Percentiles rank a stretch among this genome's conserved stretches.
These are phyloP conservation scores for Rissa tridactyla DNA, from an alignment of 2,113 vertebrate species.

Conservation along the genomic window DNA sequence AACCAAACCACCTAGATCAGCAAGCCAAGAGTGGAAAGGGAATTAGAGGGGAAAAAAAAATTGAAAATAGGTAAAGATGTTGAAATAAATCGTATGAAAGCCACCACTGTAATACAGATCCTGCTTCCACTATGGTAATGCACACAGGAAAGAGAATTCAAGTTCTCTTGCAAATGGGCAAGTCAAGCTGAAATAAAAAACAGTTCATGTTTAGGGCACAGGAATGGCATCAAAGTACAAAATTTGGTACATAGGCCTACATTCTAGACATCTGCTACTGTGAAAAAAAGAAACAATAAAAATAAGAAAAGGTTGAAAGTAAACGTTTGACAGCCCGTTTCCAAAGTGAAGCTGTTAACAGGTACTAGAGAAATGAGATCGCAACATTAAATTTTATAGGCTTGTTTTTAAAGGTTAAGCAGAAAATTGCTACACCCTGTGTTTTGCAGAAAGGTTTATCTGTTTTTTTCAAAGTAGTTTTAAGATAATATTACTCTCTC, in stretches of 20 bases:
- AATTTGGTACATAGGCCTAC: neutral
- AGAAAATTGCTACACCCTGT: neutral
- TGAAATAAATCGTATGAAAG: neutral
- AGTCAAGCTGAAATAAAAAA: neutral
- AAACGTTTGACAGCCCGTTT: neutral
- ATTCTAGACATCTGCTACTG: neutral
- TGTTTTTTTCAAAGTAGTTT: neutral
- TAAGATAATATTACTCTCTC: neutral
- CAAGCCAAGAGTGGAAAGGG: neutral
- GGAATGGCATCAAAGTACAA: neutral
- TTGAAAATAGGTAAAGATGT: neutral
- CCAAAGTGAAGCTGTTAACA: neutral
- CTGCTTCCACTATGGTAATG: neutral
- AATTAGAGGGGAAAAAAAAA: neutral
- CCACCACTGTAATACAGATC: neutral
- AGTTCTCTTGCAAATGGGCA: neutral
- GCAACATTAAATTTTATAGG: neutral
- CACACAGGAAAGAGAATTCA: neutral
- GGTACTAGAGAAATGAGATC: slow-evolving; percentile 9
- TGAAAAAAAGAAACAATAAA: neutral
- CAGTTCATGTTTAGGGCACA: neutral
- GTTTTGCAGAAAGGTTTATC: neutral
- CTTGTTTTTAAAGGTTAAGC: slow-evolving; percentile 23
- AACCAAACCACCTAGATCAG: neutral
- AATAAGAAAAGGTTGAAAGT: neutral